Conservation (phyloP, 1,140 invertebrate species). For the Sarcophaga bullata region DNA sequence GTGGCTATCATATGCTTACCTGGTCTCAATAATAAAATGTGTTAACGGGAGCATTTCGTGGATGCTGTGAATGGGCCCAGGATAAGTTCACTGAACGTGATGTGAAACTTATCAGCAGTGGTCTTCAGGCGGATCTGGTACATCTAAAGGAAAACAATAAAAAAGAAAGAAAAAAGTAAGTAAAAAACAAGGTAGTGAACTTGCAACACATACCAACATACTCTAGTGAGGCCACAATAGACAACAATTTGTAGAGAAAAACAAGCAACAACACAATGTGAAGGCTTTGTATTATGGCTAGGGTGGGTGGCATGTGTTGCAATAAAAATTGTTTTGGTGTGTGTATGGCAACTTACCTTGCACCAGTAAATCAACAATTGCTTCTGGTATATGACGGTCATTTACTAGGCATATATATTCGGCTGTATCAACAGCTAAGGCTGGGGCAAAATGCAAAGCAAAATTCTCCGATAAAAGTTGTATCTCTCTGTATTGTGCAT, state of each 20-base stretch:
- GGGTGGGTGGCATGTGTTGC: neutral
- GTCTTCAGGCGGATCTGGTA: conserved; percentile 78
- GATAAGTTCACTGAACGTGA: conserved; percentile 79
- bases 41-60: conserved; percentile 76
- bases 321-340: too few relatives aligned
- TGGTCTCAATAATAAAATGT: conserved; percentile 78
- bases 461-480: conserved; percentile 72
- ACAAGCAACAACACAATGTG: neutral
- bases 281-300: neutral
- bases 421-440: conserved; percentile 72
- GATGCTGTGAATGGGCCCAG: conserved; percentile 78
- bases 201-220: neutral
- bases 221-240: neutral
- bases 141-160: conserved; percentile 68
- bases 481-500: conserved; percentile 64
- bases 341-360: conserved; percentile 69
- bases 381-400: conserved; percentile 72
- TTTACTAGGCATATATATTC: conserved; percentile 77
- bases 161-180: conserved; percentile 25
- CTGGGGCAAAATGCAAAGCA: conserved; percentile 73
- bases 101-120: conserved; percentile 77
- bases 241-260: too few relatives aligned
- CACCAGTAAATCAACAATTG: conserved; percentile 72
- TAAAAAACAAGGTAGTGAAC: neutral
- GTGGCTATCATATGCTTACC: conserved; percentile 69